Evolutionary conservation across 2,797 vertebrate genomes (phyloP).

Genomic region (Euthynnus affinis): DNA sequence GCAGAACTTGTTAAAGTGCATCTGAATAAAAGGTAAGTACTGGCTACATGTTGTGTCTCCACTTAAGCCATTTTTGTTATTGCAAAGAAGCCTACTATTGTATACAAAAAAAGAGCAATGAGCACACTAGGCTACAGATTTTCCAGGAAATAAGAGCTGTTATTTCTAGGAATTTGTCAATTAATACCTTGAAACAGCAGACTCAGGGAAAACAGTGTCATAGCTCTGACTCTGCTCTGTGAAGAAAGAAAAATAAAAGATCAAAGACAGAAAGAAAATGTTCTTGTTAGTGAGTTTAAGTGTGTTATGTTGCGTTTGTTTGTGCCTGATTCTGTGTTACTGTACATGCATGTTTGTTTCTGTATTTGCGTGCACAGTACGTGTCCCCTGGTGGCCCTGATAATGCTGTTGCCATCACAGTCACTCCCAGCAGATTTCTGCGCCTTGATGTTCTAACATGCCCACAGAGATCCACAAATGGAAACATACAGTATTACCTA

Average conservation of each 20-base stretch:
- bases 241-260: background rate
- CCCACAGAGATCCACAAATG: conserved; percentile 29
- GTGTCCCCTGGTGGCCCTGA: conserved; percentile 21
- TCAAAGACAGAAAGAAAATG: conserved; percentile 7
- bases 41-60: background rate
- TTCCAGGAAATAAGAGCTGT: conserved; percentile 23
- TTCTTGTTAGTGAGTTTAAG: background rate
- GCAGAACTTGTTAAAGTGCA: background rate
- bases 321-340: conserved; percentile 1
- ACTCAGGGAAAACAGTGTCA: background rate
- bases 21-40: background rate
- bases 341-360: conserved; percentile 16
- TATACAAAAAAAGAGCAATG: background rate
- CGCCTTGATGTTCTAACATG: conserved; percentile 36
- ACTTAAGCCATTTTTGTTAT: background rate
- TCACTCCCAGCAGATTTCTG: conserved; percentile 46
- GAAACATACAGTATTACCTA: conserved; percentile 25
- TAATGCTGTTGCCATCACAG: conserved; percentile 45
- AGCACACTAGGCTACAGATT: background rate
- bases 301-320: background rate
- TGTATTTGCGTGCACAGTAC: conserved; percentile 21
- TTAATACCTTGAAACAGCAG: conserved; percentile 20
- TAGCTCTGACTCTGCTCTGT: background rate
- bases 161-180: conserved; percentile 19
- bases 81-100: background rate